Evolutionary conservation across 2,888 invertebrate species (phyloP), one percentile per base, ranked within the genome.

Genomic region (Kryphioiulus occultus): DNA sequence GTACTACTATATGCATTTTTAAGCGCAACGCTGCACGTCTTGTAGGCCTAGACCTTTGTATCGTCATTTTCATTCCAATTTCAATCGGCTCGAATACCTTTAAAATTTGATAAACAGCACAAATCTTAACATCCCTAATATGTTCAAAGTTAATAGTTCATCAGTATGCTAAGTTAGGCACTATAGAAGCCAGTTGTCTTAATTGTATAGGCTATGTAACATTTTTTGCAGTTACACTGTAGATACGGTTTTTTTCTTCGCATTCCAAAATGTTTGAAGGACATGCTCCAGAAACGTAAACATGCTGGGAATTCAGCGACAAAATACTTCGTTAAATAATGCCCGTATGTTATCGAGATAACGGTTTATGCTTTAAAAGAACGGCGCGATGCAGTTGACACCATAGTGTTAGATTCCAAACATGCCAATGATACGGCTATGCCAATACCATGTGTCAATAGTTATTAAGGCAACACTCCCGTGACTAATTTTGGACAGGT

Each of bases 251-350:
- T 78, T 78, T 78, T 78, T 78, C 26, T 78, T 78, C 78, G 10
- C 32, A 78, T 78, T 78, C 78, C 78, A 17, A 78, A 32, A 17
- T 26, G 78, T 78, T 78, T 78, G 78, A 78, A 78, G 78, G 78
- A 78, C 78, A 78, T 78, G 78, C 30, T 78, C 68, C 68, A 78
- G 26, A 78, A 78, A 78, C 78, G 30, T 26, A 78, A 78, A 30
- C 78, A 78, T 78, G 78, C 78, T 32, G 78, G 30, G 30, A 78
- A 30, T 30, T 78, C 78, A 78, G 15, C 30, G 78, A 10, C 78
- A 32, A 78, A 30, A 30, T 30, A 30, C 12, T 0, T 12, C 30
- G 26, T 32, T 30, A 30, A 26, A 68, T 26, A 12, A n/a, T 35
- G 7, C 35, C 7, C 30, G 78, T 30, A 30, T 78, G 15, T 30